Base-by-base conservation (phyloP, 1,140 invertebrate species). In the Belonocnema kinseyi region DNA sequence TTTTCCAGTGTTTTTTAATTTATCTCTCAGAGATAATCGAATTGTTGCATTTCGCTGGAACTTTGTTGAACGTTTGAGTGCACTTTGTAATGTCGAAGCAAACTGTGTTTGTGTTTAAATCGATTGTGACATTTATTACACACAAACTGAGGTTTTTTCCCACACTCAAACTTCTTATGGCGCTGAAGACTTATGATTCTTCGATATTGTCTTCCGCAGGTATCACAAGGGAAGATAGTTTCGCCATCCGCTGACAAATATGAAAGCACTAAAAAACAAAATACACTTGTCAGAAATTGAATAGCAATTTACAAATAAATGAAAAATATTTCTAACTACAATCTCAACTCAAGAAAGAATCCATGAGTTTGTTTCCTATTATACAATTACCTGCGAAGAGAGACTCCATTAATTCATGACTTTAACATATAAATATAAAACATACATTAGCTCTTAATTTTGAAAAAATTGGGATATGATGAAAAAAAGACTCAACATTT, bases 81-180 rank as follows among this genome's bases (percentile, higher is more conserved):
- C 21, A 85, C 77, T 70, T 90, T 89, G 78, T 88, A 88, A 73
- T 90, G 89, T 11, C 89, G 87, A 3, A 86, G 78, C 13, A 91
- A 80, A 52, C 88, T 89, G 80, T 91, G 90, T 33, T 89, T 91
- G 83, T 91, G 89, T 66, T 90, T 91, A 82, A 91, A 91, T 72
- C 85, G 85, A 12, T 85, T 79, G 26, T 88, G 85, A 80, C 90
- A 91, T 0, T 89, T 80, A 19, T 86, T 83, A 58, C 90, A 91
- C 40, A 86, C 86, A 76, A 88, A 90, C 72, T 90, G 85, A 0
- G 90, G 89, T 16, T 88, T 87, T 75, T 91, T 88, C 16, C 90
- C 89, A 75, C 89, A 91, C 76, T 91, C 90, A 33, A 90, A 83
- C 61, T 83, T 86, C 77, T 90, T 87, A 78, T 91, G 90, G 0